Base-by-base conservation (phyloP, 2,113 vertebrate genomes). In the Platycercus adscitus region DNA sequence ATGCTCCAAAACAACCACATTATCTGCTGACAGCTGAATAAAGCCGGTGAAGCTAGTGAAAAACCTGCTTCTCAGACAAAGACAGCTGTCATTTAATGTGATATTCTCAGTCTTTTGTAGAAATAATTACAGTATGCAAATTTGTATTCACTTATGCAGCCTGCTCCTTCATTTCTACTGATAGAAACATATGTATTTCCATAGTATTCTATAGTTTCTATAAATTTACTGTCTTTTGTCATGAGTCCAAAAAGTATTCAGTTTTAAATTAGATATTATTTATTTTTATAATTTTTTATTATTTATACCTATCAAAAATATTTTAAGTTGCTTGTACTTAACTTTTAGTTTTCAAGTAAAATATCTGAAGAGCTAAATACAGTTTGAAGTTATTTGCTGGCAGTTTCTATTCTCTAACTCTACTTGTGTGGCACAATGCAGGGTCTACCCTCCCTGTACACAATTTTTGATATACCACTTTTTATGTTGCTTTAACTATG, bases 121-220 rank as follows among this genome's bases (percentile, higher is more conserved):
- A 82, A 89, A 85, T 35, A 82, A 91, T 92, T 94, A 93, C 24
- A 63, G 64, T 26, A 88, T 89, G 71, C 64, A 93, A 93, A 91
- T 90, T 91, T 78, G 44, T 61, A 24, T 65, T 90, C 75, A 25
- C 17, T 83, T 61, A 28, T 43, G 31, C 79, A 93, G 43, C 52
- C 73, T 79, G n/a, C 29, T 46, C 39, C 47, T 65, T 70, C 11
- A 4, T n/a, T 93, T 71, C 35, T 72, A 35, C 71, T 53, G 70
- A 47, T 43, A n/a, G 15, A 91, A 91, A 83, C 31, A 35, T 41
- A 35, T 25, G 44, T 25, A 41, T 56, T 93, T 84, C 65, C 43
- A 53, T 37, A 41, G 21, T 7, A 37, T 65, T 89, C 60, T 64
- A 4, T 43, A 55, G 28, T 60, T 91, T 73, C 69, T 46, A 7